phyloP scores from a whole-genome alignment of 1,140 invertebrate genomes.

The Drosophila pandora region DNA sequence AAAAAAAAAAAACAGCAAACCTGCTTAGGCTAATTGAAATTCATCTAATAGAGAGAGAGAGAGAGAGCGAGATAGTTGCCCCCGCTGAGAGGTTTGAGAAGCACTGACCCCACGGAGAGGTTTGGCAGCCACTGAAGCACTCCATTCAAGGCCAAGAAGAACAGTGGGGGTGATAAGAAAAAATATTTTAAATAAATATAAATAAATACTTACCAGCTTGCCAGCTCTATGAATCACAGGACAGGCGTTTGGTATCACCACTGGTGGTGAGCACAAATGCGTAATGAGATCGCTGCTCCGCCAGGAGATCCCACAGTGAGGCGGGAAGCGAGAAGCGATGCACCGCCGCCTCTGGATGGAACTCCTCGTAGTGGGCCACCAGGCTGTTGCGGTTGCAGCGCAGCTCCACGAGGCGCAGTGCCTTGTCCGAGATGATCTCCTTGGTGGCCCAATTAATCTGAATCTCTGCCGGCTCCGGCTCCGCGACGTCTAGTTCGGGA shows the following conservation, averaged over 20 bases:
- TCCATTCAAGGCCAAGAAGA: not conserved
- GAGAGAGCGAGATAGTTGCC: too few relatives aligned
- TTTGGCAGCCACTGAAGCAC: not conserved
- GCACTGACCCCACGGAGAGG: not conserved
- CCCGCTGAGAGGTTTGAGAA: constrained; percentile 2
- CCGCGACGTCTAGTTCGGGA: not conserved
- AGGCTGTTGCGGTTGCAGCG: constrained; percentile 71
- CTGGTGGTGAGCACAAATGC: constrained; percentile 60
- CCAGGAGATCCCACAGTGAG: constrained; percentile 50
- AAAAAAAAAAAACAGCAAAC: constrained; percentile 5
- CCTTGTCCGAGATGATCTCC: constrained; percentile 46
- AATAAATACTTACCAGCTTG: not conserved
- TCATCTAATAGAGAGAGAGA: not conserved
- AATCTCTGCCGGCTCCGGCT: constrained; percentile 23
- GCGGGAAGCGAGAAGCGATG: constrained; percentile 49
- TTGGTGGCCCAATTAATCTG: constrained; percentile 18
- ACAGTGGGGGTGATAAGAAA: not conserved
- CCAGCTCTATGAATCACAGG: constrained; percentile 41
- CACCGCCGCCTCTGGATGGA: constrained; percentile 21
- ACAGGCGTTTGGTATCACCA: constrained; percentile 65
- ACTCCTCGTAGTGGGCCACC: constrained; percentile 68
- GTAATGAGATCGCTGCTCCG: constrained; percentile 60
- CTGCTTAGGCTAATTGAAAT: constrained; percentile 8
- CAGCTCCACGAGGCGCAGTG: constrained; percentile 70
- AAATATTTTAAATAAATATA: not conserved